Conservation (phyloP, 1,140 invertebrate genomes). For the Coenobita brevimanus region DNA sequence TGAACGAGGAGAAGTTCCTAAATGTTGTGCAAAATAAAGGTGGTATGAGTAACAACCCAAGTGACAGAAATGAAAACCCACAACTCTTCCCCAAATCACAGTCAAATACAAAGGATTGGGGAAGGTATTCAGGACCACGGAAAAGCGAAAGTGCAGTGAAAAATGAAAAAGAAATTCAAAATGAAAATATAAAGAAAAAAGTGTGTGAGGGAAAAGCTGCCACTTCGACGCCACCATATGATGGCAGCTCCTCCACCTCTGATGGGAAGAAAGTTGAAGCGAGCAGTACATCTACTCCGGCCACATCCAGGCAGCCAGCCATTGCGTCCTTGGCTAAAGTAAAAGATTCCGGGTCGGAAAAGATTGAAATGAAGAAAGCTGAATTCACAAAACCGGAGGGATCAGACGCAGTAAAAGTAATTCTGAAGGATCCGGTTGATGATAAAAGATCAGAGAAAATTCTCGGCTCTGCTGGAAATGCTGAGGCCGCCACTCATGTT, state of each 20-base stretch:
- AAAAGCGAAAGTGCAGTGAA: too few relatives aligned
- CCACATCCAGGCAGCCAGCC: neutral
- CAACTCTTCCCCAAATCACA: neutral
- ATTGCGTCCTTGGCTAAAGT: slow-evolving; percentile 2
- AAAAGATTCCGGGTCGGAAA: neutral
- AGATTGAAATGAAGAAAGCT: neutral
- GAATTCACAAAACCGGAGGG: neutral
- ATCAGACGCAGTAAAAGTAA: neutral
- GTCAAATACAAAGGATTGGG: neutral
- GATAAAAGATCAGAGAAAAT: neutral
- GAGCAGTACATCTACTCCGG: too few relatives aligned
- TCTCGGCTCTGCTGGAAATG: neutral
- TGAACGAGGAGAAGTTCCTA: slow-evolving; percentile 32
- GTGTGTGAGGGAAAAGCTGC: too few relatives aligned
- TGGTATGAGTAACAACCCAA: neutral
- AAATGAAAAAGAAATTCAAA: too few relatives aligned
- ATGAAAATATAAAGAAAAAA: too few relatives aligned
- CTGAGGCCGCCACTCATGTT: slow-evolving; percentile 30
- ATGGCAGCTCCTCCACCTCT: too few relatives aligned
- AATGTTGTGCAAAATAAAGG: neutral
- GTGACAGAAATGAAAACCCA: neutral
- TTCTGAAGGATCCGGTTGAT: neutral
- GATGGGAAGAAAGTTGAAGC: too few relatives aligned
- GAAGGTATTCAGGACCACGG: too few relatives aligned
- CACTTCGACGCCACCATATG: too few relatives aligned